Percentiles rank a stretch among this genome's conserved stretches.
These are phyloP conservation scores for Drosophila robusta DNA, from an alignment of 2,888 invertebrate genomes.

Conservation along the genomic window DNA sequence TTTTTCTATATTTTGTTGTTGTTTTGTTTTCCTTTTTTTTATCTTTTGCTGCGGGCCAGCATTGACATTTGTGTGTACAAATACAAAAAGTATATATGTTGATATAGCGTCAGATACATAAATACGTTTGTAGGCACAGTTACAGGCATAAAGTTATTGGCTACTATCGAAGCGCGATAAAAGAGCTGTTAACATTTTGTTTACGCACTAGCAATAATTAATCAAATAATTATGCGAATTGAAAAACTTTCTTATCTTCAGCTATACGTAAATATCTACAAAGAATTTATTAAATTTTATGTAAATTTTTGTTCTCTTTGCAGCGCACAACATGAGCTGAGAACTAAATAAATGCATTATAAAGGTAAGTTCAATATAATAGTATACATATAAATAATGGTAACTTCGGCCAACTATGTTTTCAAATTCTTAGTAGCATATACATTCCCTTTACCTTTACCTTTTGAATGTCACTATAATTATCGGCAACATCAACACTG, in stretches of 20 bases:
- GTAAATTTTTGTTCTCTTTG: constrained; percentile 14
- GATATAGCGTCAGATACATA: not conserved
- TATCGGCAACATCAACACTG: too few species aligned
- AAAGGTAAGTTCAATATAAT: too few species aligned
- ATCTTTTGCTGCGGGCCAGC: constrained; percentile 30
- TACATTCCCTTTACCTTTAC: too few species aligned
- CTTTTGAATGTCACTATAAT: not conserved
- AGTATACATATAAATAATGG: too few species aligned
- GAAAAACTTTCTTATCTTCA: not conserved
- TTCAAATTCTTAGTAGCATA: too few species aligned
- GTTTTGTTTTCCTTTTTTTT: constrained; percentile 20
- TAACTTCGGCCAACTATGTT: too few species aligned
- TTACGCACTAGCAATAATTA: constrained; percentile 63
- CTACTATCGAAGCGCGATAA: constrained; percentile 47
- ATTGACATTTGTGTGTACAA: constrained; percentile 34
- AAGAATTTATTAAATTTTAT: not conserved
- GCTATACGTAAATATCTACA: not conserved
- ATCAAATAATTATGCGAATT: constrained; percentile 37
- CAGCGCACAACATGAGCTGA: constrained; percentile 28
- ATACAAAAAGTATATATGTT: not conserved
- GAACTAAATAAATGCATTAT: not conserved
- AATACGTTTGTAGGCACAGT: not conserved
- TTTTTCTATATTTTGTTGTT: constrained; percentile 4
- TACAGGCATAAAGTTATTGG: constrained; percentile 18
- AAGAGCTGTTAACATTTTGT: constrained; percentile 59